Evolutionary conservation across 2,888 invertebrate genomes (phyloP).

Genomic region (Chaetogeoica ovagalla): DNA sequence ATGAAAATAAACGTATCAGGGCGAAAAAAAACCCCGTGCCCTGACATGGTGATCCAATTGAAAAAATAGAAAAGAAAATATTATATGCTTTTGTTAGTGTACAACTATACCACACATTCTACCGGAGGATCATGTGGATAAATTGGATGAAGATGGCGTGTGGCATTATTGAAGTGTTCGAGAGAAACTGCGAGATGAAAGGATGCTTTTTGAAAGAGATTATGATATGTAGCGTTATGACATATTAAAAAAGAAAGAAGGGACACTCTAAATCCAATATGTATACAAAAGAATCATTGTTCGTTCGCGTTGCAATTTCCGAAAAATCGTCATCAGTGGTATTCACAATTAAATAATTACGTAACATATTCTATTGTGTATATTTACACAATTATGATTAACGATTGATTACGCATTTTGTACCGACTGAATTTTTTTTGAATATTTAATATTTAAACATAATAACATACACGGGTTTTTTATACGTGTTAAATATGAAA

Average conservation of each 20-base stretch:
- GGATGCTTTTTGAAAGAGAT: slow-evolving; percentile 20
- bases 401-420: background rate
- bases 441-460: background rate
- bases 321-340: background rate
- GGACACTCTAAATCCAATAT: background rate
- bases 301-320: background rate
- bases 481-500: background rate
- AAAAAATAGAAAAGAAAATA: background rate
- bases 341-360: background rate
- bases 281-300: background rate
- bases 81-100: background rate
- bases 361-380: background rate
- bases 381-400: background rate
- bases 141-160: slow-evolving; percentile 10
- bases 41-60: background rate
- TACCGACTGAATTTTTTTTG: background rate
- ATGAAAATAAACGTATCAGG: background rate
- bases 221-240: slow-evolving; percentile 16
- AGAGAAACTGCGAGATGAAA: slow-evolving; percentile 2
- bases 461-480: background rate
- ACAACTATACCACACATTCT: background rate
- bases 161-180: slow-evolving; percentile 21
- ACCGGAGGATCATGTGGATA: background rate
- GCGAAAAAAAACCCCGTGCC: background rate
- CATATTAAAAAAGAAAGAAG: slow-evolving; percentile 11